Base-by-base conservation (phyloP, 2,113 vertebrate species). In the Labeo catla region DNA sequence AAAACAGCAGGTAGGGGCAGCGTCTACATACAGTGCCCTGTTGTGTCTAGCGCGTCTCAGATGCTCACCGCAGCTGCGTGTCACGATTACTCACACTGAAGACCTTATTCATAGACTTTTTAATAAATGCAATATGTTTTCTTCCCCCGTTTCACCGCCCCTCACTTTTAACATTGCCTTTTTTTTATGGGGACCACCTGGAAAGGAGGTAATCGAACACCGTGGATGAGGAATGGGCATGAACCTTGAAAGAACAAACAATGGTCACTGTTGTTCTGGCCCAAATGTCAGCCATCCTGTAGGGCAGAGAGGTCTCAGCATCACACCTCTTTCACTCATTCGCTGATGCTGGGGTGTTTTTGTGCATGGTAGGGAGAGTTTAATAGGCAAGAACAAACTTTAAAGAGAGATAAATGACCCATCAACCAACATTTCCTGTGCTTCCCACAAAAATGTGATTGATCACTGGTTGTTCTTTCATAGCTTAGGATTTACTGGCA, bases 211-310 rank as follows among this genome's bases (percentile, higher is more conserved):
- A 93, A 92, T 84, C 74, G 82, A 91, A 79, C n/a, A 61, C 84
- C 82, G 85, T 87, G 77, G 81, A 88, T 76, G 65, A 87, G 89
- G 90, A 91, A 66, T 59, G 36, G 66, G 86, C 82, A 86, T 76
- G 21, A 3, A 70, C 84, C 57, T 28, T 49, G 78, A 52, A 73
- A 39, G 13, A 43, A 7, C 61, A 86, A 89, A 94, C 93, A 95
- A 91, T 91, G 89, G 5, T 0, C 6, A 80, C 78, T 84, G 47
- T 94, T 93, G 92, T 93, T 92, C 54, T 39, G 47, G 84, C 86
- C 91, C 73, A 65, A 12, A 91, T 91, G 91, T 93, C 94, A 89
- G 12, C 93, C 92, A 92, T n/a, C 0, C 86, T 82, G 85, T 86
- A 83, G 11, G 8, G 28, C 4, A 72, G 10, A 39, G 47, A 54